These are phyloP conservation scores for Drosophila repletoides DNA, from an alignment of 1,140 invertebrate genomes.

Conservation along the genomic window DNA sequence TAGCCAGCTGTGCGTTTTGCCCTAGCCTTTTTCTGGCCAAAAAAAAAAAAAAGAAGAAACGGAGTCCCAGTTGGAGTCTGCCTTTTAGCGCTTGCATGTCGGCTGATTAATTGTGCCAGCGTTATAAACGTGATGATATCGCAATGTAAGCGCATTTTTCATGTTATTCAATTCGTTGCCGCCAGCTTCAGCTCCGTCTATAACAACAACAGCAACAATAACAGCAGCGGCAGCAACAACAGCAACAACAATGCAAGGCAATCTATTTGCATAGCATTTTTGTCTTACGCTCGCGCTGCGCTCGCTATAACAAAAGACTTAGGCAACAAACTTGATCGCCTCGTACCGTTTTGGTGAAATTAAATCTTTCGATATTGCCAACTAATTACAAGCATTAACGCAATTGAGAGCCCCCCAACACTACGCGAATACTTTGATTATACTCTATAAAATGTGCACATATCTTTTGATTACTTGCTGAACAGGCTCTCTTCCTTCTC, in stretches of 20 bases:
- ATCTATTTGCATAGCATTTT: slow-evolving; percentile 70
- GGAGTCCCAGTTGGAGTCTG: slow-evolving; percentile 30
- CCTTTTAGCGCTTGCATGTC: slow-evolving; percentile 79
- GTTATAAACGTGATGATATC: slow-evolving; percentile 82
- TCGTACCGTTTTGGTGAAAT: slow-evolving; percentile 50
- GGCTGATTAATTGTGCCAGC: slow-evolving; percentile 80
- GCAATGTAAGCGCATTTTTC: slow-evolving; percentile 80
- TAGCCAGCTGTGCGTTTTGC: slow-evolving; percentile 44
- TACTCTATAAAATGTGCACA: no score
- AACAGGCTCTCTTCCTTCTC: no score
- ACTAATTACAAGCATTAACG: slow-evolving; percentile 76
- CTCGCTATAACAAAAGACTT: slow-evolving; percentile 69
- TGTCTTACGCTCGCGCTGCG: slow-evolving; percentile 17
- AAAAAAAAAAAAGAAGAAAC: no score
- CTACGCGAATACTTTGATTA: no score
- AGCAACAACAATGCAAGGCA: slow-evolving; percentile 15
- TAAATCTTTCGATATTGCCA: slow-evolving; percentile 71
- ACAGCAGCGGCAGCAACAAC: neutral
- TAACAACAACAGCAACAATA: slow-evolving; percentile 5
- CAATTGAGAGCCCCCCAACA: no score
- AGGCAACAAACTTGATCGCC: slow-evolving; percentile 62
- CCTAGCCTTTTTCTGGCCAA: no score
- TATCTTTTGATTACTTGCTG: no score
- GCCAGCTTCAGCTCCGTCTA: slow-evolving; percentile 43
- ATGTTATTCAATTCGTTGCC: slow-evolving; percentile 80